A percentile compares a stretch with the other conserved stretches of the same genome.
phyloP scores from a whole-genome alignment of 2,888 invertebrate genomes.

The Lasioglossum oenotherae region DNA sequence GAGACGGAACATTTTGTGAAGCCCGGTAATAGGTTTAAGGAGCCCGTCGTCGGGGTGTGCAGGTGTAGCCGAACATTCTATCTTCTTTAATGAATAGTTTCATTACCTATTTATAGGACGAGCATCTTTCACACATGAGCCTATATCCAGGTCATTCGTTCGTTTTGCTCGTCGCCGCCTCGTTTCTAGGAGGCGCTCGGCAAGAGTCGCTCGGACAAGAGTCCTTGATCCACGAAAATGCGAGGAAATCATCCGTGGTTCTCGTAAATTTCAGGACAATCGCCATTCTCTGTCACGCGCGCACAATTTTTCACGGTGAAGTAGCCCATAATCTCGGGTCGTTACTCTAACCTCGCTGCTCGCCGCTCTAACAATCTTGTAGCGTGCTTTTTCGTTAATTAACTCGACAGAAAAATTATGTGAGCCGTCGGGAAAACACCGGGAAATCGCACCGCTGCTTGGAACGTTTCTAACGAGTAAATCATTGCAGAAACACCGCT shows the following conservation, averaged over 20 bases:
- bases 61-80: constrained; percentile 8
- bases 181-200: constrained; percentile 29
- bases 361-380: neutral
- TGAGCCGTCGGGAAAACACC: neutral
- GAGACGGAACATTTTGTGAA: neutral
- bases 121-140: constrained; percentile 56
- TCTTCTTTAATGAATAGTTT: constrained; percentile 61
- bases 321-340: constrained; percentile 16
- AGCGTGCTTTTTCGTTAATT: constrained; percentile 37
- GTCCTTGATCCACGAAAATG: constrained; percentile 23
- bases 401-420: neutral
- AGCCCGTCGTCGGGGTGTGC: neutral
- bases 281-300: constrained; percentile 6
- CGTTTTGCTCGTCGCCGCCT: constrained; percentile 46
- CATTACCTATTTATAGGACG: constrained; percentile 56
- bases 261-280: neutral
- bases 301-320: neutral
- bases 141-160: constrained; percentile 66
- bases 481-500: neutral
- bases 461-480: neutral
- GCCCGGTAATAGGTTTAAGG: neutral
- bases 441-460: neutral
- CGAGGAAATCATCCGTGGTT: neutral
- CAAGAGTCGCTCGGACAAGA: neutral
- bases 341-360: constrained; percentile 11